Evolutionary conservation across 2,113 vertebrate genomes (phyloP).

Genomic region (Campylorhamphus procurvoides): DNA sequence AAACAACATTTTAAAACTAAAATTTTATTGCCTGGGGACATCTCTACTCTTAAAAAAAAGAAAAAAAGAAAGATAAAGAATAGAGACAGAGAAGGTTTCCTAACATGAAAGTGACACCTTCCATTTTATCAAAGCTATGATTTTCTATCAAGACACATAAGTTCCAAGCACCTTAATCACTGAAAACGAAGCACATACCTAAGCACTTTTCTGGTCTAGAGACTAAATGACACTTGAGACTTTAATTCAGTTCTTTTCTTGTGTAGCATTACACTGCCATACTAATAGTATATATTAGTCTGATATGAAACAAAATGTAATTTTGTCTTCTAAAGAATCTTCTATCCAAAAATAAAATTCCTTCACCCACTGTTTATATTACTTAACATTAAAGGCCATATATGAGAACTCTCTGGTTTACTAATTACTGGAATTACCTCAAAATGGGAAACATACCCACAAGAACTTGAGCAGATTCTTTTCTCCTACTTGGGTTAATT

Average conservation of each 20-base stretch:
- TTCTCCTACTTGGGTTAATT: background rate
- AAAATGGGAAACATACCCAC: background rate
- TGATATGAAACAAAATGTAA: background rate
- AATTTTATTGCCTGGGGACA: background rate
- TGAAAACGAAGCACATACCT: background rate
- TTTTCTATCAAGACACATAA: background rate
- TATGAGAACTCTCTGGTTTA: background rate
- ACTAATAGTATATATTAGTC: background rate
- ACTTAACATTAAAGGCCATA: background rate
- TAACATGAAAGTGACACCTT: background rate
- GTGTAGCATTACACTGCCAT: background rate
- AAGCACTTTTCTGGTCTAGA: background rate
- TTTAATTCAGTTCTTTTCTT: background rate
- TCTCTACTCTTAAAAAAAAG: background rate
- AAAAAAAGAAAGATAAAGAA: fast-evolving
- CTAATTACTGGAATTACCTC: background rate
- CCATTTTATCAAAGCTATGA: background rate
- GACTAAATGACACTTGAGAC: background rate
- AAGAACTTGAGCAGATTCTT: background rate
- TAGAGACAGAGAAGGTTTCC: background rate
- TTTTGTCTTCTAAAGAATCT: background rate
- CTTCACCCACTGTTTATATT: background rate
- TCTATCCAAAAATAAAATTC: background rate
- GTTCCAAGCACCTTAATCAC: background rate
- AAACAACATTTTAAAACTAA: background rate